Base-by-base conservation (phyloP, 1,140 invertebrate species). In the Atta cephalotes region DNA sequence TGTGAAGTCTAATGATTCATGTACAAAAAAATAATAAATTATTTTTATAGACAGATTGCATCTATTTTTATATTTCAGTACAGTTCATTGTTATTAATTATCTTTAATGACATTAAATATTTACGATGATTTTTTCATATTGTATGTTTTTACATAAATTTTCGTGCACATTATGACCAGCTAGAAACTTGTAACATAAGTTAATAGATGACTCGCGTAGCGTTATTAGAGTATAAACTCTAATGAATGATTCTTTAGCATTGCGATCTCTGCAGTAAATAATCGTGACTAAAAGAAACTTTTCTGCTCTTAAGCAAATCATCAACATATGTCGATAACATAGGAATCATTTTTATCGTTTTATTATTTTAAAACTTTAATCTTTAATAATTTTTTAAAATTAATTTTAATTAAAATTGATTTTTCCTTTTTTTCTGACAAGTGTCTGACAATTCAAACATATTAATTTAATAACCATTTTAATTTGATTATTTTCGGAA, bases 131-230 rank as follows among this genome's bases (percentile, higher is more conserved):
- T 60, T 76, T 12, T 35, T 62, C n/a, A 25, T 76, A n/a, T 53
- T 5, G 3, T n/a, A 35, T 58, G 35, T 76, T 60, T 35, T 76
- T 76, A 76, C n/a, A 62, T 16, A 14, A 76, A 76, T 60, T 76
- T 45, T 62, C 35, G 12, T 74, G 18, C 53, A 21, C 53, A 35
- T 74, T 31, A 18, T 74, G 21, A 76, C 14, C 14, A 39, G 18
- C 53, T 2, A 62, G 56, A 76, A 45, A 39, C 72, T 60, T 76
- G 56, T 60, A 60, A 76, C n/a, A 62, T 16, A 3, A 45, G 56
- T 60, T 76, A 62, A 76, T 60, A 76, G 72, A 76, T 76, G 72
- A 76, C 72, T 76, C 72, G 72, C 72, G 56, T 60, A 39, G 35
- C 35, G 35, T 31, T 45, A 18, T 76, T 76, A 62, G 56, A 76